A percentile compares a stretch with the other conserved stretches of the same genome.
Conservation (phyloP, 1,140 invertebrate genomes). For the Papilio glaucus region DNA sequence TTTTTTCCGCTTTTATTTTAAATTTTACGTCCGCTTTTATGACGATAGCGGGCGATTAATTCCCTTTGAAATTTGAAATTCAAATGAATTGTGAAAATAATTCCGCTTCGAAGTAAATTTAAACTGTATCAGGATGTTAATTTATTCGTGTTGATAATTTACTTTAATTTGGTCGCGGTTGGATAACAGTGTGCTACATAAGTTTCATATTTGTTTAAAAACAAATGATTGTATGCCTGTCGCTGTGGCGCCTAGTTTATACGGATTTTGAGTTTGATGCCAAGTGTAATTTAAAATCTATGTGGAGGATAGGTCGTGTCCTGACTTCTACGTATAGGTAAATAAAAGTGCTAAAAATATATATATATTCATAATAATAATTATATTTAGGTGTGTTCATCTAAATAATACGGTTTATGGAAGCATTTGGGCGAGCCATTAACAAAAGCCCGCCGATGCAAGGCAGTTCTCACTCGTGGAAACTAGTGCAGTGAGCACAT, state of each 20-base stretch:
- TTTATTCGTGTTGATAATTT: constrained; percentile 5
- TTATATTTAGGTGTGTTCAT: no score
- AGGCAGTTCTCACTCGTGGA: not conserved
- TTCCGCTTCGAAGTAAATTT: constrained; percentile 14
- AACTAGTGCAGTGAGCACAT: not conserved
- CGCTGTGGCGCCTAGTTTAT: no score
- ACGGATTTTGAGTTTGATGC: no score
- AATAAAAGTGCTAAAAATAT: no score
- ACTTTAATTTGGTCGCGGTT: not conserved
- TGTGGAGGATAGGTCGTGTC: no score
- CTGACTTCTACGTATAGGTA: no score
- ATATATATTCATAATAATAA: no score
- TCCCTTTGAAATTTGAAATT: not conserved
- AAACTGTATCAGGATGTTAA: constrained; percentile 10
- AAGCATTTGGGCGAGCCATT: not conserved
- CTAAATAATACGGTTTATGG: no score
- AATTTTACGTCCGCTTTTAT: not conserved
- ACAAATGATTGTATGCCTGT: not conserved
- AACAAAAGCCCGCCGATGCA: not conserved
- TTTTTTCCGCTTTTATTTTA: not conserved
- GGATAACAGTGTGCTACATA: not conserved
- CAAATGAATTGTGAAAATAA: constrained; percentile 15
- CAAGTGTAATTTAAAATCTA: no score
- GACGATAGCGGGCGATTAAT: not conserved
- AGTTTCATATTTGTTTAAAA: no score